Evolutionary conservation across 2,797 vertebrate species (phyloP).

Genomic region (Poeciliopsis infans): DNA sequence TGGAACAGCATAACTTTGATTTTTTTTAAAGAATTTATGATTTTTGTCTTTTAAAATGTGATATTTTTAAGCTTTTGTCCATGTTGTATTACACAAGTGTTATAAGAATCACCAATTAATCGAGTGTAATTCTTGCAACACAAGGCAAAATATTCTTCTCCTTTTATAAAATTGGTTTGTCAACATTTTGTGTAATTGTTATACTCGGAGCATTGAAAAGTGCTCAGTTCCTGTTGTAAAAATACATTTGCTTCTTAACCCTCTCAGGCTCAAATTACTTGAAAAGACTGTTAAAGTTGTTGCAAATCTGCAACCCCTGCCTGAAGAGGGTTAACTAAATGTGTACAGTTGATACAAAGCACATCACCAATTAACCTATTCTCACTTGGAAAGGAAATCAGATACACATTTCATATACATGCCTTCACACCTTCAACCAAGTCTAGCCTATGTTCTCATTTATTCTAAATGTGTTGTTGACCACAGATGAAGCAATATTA

Average conservation of each 20-base stretch:
- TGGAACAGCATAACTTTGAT: constrained; percentile 13
- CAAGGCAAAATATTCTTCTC: constrained; percentile 26
- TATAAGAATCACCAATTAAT: constrained; percentile 42
- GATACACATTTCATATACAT: constrained; percentile 8
- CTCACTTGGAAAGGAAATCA: constrained; percentile 12
- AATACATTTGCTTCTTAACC: neutral
- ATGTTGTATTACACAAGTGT: constrained; percentile 46
- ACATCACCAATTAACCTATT: constrained; percentile 41
- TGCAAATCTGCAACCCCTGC: too few species aligned
- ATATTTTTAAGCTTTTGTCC: constrained; percentile 47
- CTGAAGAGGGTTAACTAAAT: too few species aligned
- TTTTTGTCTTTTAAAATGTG: constrained; percentile 37
- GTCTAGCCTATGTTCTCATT: neutral
- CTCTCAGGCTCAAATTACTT: too few species aligned
- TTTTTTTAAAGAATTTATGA: constrained; percentile 38
- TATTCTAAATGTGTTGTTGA: constrained; percentile 24
- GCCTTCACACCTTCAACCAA: constrained; percentile 2
- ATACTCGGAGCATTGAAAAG: neutral
- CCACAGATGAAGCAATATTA: constrained; percentile 2
- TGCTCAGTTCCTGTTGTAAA: neutral
- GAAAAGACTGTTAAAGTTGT: too few species aligned
- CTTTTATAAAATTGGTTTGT: constrained; percentile 38
- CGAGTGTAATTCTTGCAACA: constrained; percentile 37
- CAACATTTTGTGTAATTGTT: neutral
- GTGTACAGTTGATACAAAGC: constrained; percentile 1